Evolutionary conservation across 2,888 invertebrate genomes (phyloP).

Genomic region (Liodrosophila aerea): DNA sequence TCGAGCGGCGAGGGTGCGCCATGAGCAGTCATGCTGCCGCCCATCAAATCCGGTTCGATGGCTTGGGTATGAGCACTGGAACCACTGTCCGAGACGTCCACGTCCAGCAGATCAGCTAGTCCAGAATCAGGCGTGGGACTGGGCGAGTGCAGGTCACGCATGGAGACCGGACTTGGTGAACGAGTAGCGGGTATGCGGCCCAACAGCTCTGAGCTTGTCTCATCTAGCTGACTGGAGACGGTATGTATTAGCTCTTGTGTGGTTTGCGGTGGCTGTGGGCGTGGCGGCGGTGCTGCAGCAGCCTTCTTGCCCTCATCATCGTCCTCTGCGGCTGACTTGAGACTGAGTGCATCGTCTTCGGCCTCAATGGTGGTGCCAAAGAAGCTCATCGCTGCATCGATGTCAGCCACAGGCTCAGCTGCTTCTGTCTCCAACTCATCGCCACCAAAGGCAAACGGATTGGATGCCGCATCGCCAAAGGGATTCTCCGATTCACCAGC

Average conservation of each 20-base stretch:
- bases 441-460: slow-evolving; percentile 87
- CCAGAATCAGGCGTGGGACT: slow-evolving; percentile 90
- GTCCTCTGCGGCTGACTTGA: slow-evolving; percentile 77
- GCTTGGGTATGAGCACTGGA: slow-evolving; percentile 76
- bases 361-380: slow-evolving; percentile 83
- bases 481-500: slow-evolving; percentile 86
- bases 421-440: slow-evolving; percentile 73
- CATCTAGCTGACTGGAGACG: slow-evolving; percentile 94
- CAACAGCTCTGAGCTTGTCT: slow-evolving; percentile 91
- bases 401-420: slow-evolving; percentile 67
- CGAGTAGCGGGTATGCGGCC: slow-evolving; percentile 92
- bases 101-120: slow-evolving; percentile 86
- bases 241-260: slow-evolving; percentile 93
- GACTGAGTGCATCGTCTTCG: slow-evolving; percentile 79
- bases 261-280: slow-evolving; percentile 86
- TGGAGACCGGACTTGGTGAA: slow-evolving; percentile 93
- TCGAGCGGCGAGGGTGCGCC: slow-evolving; percentile 52
- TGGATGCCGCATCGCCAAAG: slow-evolving; percentile 84
- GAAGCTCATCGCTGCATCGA: slow-evolving; percentile 82
- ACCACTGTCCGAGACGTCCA: slow-evolving; percentile 85
- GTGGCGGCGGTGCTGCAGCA: slow-evolving; percentile 82
- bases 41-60: slow-evolving; percentile 75
- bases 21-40: slow-evolving; percentile 43
- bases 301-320: slow-evolving; percentile 66
- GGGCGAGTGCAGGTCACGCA: slow-evolving; percentile 91